phyloP scores from a whole-genome alignment of 2,888 invertebrate species.

The Ornithoptera alexandrae region DNA sequence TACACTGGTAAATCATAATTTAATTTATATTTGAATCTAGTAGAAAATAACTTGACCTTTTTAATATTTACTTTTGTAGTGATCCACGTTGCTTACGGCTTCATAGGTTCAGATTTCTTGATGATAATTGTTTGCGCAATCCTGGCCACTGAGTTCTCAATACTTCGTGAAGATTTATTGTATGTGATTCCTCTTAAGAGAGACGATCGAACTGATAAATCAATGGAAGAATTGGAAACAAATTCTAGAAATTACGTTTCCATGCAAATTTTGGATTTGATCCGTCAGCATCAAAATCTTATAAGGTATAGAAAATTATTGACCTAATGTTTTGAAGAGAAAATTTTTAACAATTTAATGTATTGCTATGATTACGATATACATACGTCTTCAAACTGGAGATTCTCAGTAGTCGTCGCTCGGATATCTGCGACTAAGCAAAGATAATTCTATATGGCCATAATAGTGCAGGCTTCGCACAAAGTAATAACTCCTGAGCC shows the following conservation, averaged over 20 bases:
- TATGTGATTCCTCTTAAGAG: conserved; percentile 35
- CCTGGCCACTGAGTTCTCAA: conserved; percentile 48
- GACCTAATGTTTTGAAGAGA: conserved; percentile 28
- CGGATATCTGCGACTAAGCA: not conserved
- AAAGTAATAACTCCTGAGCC: no score
- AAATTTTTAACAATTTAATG: conserved; percentile 24
- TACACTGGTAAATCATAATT: conserved; percentile 44
- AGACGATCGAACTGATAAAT: conserved; percentile 10
- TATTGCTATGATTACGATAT: no score
- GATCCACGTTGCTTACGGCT: conserved; percentile 42
- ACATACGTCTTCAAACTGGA: not conserved
- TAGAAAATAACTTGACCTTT: not conserved
- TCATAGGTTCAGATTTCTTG: conserved; percentile 50
- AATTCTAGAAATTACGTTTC: conserved; percentile 8
- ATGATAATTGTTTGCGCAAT: conserved; percentile 51
- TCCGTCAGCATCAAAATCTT: conserved; percentile 51
- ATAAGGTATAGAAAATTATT: conserved; percentile 41
- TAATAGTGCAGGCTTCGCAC: not conserved
- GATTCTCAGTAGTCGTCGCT: not conserved
- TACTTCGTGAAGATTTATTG: conserved; percentile 52
- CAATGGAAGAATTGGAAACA: not conserved
- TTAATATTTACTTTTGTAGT: conserved; percentile 42
- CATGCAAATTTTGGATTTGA: conserved; percentile 39
- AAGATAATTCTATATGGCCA: not conserved
- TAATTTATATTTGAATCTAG: conserved; percentile 32